phyloP scores from a whole-genome alignment of 2,888 invertebrate genomes.

The Agrochola macilenta region DNA sequence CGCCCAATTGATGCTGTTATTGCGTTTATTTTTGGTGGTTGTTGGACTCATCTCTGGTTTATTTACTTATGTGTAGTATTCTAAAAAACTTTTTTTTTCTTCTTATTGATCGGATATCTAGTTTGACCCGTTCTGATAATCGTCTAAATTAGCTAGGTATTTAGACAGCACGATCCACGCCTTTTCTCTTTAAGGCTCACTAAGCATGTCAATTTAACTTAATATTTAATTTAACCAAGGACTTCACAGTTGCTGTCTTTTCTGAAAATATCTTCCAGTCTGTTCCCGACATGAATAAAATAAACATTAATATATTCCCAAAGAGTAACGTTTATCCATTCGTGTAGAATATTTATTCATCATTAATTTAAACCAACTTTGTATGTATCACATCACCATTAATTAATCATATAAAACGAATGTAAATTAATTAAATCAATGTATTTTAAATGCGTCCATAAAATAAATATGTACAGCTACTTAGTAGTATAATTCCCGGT shows the following conservation, averaged over 20 bases:
- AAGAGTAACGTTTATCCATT: neutral
- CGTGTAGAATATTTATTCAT: constrained; percentile 45
- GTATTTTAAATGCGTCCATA: constrained; percentile 44
- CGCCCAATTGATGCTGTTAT: constrained; percentile 36
- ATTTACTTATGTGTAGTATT: neutral
- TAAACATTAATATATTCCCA: constrained; percentile 22
- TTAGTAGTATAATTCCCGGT: constrained; percentile 57
- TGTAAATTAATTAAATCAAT: constrained; percentile 46
- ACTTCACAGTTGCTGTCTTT: neutral
- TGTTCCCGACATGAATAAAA: constrained; percentile 11
- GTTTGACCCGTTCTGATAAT: neutral
- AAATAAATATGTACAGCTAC: constrained; percentile 52
- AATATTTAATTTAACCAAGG: no score
- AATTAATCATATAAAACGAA: constrained; percentile 36
- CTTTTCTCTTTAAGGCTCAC: neutral
- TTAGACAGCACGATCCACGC: neutral
- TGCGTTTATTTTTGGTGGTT: constrained; percentile 3
- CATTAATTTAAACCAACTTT: constrained; percentile 37
- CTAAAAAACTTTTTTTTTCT: neutral
- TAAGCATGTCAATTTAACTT: neutral
- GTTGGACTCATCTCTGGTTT: constrained; percentile 4
- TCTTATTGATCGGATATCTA: neutral
- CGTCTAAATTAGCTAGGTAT: no score
- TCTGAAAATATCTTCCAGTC: neutral
- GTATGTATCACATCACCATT: constrained; percentile 13